phyloP scores from a whole-genome alignment of 2,797 vertebrate species.

The Octomys mimax region DNA sequence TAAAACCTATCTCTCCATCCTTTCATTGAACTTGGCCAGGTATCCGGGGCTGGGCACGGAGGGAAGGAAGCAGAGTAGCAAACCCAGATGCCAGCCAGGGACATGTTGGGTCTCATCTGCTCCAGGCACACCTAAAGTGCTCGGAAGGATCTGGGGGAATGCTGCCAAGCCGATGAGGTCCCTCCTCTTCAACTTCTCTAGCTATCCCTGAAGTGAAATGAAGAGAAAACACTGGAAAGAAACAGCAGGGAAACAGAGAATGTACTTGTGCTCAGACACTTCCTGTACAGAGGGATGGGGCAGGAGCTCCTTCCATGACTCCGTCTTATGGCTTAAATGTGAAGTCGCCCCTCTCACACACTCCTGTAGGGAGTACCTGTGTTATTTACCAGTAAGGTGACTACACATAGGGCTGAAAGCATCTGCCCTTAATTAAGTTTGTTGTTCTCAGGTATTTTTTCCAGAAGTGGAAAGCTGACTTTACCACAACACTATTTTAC shows the following conservation, averaged over 20 bases:
- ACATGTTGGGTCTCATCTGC: neutral
- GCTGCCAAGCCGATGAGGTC: neutral
- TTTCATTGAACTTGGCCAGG: neutral
- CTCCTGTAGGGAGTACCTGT: neutral
- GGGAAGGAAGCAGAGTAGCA: neutral
- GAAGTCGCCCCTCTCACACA: neutral
- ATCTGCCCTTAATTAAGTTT: neutral
- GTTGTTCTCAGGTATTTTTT: neutral
- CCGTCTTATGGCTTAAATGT: neutral
- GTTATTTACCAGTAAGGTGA: neutral
- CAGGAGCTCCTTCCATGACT: neutral
- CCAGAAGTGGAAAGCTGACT: neutral
- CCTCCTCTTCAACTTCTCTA: neutral
- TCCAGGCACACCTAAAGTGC: neutral
- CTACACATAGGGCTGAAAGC: neutral
- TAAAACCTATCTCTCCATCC: neutral
- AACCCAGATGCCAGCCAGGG: neutral
- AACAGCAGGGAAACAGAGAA: neutral
- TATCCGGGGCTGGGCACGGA: neutral
- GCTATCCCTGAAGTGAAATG: neutral
- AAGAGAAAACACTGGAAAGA: neutral
- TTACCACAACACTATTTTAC: neutral
- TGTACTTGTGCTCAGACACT: neutral
- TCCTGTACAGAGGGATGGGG: neutral
- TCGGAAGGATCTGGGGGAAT: neutral